Base-by-base conservation (phyloP, 2,888 invertebrate species). In the Cyclophora punctaria region DNA sequence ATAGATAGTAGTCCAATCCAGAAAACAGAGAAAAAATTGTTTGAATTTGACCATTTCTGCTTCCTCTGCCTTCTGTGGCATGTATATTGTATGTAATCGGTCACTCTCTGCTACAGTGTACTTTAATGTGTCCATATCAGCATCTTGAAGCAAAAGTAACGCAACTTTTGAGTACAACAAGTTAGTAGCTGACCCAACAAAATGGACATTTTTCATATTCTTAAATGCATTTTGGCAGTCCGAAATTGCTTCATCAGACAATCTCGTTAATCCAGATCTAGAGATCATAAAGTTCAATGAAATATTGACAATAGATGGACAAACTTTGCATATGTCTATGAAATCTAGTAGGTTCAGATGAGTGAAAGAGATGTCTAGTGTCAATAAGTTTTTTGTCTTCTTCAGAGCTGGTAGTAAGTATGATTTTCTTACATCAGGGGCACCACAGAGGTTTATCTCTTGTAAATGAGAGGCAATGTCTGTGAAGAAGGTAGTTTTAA, bases 311-410 rank as follows among this genome's bases (percentile, higher is more conserved):
- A 86, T 66, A 46, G 73, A 75, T 6, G 81, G 75, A 55, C 85
- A 85, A 4, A 55, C 49, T 47, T 67, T 58, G 56, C 73, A 64
- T 34, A 84, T 66, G 40, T 75, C 72, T 47, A 74, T 40, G 46
- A 84, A 72, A 68, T 86, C 81, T 42, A 61, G 35, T 7, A 85
- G 60, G 49, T 55, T 69, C 35, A 85, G 70, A 48, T 71, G 70
- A 44, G 86, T 86, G 47, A 73, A 83, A 2, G 83, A 72, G 34
- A 86, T 65, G 70, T 86, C 75, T 46, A 86, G 60, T 35, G 67
- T 64, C 58, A 66, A 69, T 48, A 86, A 61, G 44, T 52, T 59
- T 55, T 78, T 79, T 48, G 83, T 52, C 49, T 62, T 73, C 48
- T 65, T 76, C 41, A 80, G 52, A 7, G 69, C 74, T 43, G 69